A percentile compares a stretch with the other conserved stretches of the same genome.
Conservation (phyloP, 2,113 vertebrate species). For the Rhombomys opimus region DNA sequence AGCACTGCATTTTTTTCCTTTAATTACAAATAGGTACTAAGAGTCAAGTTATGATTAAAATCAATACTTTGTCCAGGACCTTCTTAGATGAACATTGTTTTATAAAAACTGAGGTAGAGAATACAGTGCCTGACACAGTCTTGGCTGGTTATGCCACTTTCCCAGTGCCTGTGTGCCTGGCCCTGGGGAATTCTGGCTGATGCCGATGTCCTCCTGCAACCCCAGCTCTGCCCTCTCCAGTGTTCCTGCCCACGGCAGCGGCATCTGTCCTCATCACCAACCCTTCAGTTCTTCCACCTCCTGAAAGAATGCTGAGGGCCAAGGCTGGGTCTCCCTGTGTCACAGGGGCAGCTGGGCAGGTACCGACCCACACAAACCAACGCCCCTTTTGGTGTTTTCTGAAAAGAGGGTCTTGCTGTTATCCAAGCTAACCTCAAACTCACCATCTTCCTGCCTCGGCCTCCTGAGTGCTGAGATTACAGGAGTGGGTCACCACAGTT, state of each 20-base stretch:
- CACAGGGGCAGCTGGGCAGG: background rate
- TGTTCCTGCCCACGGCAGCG: fast-evolving
- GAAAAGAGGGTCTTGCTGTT: background rate
- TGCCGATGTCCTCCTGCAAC: background rate
- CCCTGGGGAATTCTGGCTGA: background rate
- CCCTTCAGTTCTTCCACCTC: too few species aligned
- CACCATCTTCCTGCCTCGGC: background rate
- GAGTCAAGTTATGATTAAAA: background rate
- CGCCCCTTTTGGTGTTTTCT: background rate
- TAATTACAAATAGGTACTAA: background rate
- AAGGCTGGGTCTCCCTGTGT: background rate
- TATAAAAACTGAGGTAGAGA: background rate
- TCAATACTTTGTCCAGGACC: background rate
- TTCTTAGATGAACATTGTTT: background rate
- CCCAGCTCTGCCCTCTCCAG: background rate
- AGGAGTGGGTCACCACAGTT: background rate
- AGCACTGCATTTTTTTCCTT: background rate
- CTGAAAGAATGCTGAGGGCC: background rate
- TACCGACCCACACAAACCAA: background rate
- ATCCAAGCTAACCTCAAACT: background rate
- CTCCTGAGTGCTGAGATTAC: background rate
- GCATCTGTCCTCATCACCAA: background rate
- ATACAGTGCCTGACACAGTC: background rate
- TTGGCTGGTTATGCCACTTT: background rate
- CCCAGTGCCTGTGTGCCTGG: background rate